A percentile compares a stretch with the other conserved stretches of the same genome.
Evolutionary conservation across 2,888 invertebrate genomes (phyloP).

Genomic region (Parnassius orleans): DNA sequence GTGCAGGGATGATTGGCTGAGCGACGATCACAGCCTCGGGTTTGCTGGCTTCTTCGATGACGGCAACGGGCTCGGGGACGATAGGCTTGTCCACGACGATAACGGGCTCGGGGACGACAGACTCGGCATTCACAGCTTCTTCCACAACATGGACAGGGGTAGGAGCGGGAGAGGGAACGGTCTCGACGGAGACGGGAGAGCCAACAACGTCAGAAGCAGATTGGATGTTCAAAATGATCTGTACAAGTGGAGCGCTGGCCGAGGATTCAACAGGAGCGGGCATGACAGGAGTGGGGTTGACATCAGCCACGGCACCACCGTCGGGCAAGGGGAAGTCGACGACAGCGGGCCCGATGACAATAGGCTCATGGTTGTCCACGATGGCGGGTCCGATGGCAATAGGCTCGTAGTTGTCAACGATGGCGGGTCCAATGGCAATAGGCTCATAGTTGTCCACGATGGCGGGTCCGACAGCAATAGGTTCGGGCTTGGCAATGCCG

Average conservation of each 20-base stretch:
- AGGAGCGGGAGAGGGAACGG: constrained; percentile 4
- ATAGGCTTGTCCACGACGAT: constrained; percentile 20
- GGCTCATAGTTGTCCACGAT: constrained; percentile 39
- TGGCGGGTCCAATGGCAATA: constrained; percentile 29
- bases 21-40: constrained; percentile 30
- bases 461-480: constrained; percentile 21
- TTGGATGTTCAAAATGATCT: constrained; percentile 38
- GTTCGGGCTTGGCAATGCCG: constrained; percentile 24
- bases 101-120: constrained; percentile 29
- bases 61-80: constrained; percentile 33
- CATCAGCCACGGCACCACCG: constrained; percentile 33
- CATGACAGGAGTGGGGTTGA: constrained; percentile 30
- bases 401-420: constrained; percentile 13
- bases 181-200: constrained; percentile 20
- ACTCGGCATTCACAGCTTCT: neutral
- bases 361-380: constrained; percentile 8
- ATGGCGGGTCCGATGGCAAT: constrained; percentile 14
- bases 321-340: constrained; percentile 25
- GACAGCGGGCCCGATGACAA: constrained; percentile 29
- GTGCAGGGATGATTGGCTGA: constrained; percentile 31
- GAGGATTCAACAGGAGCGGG: constrained; percentile 20
- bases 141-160: constrained; percentile 27
- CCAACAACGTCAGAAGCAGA: constrained; percentile 1
- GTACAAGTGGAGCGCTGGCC: constrained; percentile 34
- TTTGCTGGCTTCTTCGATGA: constrained; percentile 32